A percentile compares a stretch with the other conserved stretches of the same genome.
These are phyloP conservation scores for Cyclophora punctaria DNA, from an alignment of 2,888 invertebrate species.

Conservation along the genomic window DNA sequence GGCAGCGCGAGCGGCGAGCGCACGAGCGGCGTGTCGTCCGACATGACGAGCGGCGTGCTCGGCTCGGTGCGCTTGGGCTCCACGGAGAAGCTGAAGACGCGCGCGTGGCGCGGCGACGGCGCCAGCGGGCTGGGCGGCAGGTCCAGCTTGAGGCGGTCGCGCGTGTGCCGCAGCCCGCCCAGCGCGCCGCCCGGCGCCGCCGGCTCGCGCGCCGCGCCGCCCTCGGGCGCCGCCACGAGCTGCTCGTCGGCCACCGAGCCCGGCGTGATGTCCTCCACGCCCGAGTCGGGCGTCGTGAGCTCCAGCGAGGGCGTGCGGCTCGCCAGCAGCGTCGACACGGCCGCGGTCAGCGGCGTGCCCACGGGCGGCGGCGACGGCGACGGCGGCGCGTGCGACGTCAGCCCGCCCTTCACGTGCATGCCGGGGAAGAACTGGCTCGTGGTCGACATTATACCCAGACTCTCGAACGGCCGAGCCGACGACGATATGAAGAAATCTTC, in stretches of 20 bases:
- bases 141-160: slow-evolving; percentile 82
- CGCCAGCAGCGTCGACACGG: slow-evolving; percentile 25
- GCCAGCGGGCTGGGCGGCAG: slow-evolving; percentile 75
- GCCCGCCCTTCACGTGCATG: slow-evolving; percentile 50
- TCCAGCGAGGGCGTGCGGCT: slow-evolving; percentile 53
- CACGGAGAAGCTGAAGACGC: slow-evolving; percentile 64
- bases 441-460: slow-evolving; percentile 66
- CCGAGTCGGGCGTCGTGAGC: slow-evolving; percentile 77
- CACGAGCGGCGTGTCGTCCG: slow-evolving; percentile 61
- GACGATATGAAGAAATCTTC: slow-evolving; percentile 85
- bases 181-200: slow-evolving; percentile 62
- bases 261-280: slow-evolving; percentile 77
- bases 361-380: slow-evolving; percentile 36
- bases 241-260: slow-evolving; percentile 53
- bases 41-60: slow-evolving; percentile 53
- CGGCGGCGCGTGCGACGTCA: slow-evolving; percentile 36
- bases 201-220: slow-evolving; percentile 57
- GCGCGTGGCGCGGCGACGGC: slow-evolving; percentile 54
- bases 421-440: slow-evolving; percentile 85
- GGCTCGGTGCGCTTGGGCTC: slow-evolving; percentile 46
- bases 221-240: slow-evolving; percentile 49
- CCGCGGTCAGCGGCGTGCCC: slow-evolving; percentile 30
- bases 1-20: slow-evolving; percentile 35
- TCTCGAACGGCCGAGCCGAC: slow-evolving; percentile 82
- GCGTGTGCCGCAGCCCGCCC: slow-evolving; percentile 82